Percentiles rank a stretch among this genome's conserved stretches.
phyloP scores from a whole-genome alignment of 2,888 invertebrate genomes.

The Drosophila siamana region DNA sequence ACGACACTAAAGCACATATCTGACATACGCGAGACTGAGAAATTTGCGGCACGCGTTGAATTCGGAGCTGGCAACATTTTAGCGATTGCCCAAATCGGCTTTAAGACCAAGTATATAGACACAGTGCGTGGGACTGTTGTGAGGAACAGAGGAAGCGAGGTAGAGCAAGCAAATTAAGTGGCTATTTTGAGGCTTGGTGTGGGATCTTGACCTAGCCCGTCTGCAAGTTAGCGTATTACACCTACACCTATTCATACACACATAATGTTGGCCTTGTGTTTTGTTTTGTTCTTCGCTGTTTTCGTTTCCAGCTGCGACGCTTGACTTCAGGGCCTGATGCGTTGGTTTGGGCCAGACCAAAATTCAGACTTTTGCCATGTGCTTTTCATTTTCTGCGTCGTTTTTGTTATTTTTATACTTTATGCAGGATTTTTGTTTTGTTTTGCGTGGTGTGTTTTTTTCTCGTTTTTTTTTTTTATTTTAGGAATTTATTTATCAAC shows the following conservation, averaged over 20 bases:
- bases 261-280: slow-evolving; percentile 9
- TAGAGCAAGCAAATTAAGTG: slow-evolving; percentile 29
- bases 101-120: slow-evolving; percentile 12
- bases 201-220: slow-evolving; percentile 43
- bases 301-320: slow-evolving; percentile 20
- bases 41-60: slow-evolving; percentile 59
- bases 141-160: not conserved
- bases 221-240: not conserved
- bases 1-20: slow-evolving; percentile 50
- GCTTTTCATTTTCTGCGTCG: slow-evolving; percentile 19
- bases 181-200: slow-evolving; percentile 17
- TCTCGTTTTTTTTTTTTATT: too few relatives aligned
- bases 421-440: slow-evolving; percentile 7
- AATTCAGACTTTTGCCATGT: slow-evolving; percentile 41
- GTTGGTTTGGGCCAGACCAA: slow-evolving; percentile 21
- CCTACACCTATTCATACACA: too few relatives aligned
- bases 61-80: slow-evolving; percentile 34
- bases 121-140: not conserved
- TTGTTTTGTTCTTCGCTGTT: slow-evolving; percentile 4
- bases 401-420: slow-evolving; percentile 21
- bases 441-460: slow-evolving; percentile 2
- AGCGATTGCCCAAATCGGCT: slow-evolving; percentile 25
- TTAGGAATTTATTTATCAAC: slow-evolving; percentile 75
- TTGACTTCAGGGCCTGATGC: slow-evolving; percentile 41
- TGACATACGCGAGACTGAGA: slow-evolving; percentile 37